A percentile compares a stretch with the other conserved stretches of the same genome.
Conservation (phyloP, 2,888 invertebrate genomes). For the Trissolcus japonicus region DNA sequence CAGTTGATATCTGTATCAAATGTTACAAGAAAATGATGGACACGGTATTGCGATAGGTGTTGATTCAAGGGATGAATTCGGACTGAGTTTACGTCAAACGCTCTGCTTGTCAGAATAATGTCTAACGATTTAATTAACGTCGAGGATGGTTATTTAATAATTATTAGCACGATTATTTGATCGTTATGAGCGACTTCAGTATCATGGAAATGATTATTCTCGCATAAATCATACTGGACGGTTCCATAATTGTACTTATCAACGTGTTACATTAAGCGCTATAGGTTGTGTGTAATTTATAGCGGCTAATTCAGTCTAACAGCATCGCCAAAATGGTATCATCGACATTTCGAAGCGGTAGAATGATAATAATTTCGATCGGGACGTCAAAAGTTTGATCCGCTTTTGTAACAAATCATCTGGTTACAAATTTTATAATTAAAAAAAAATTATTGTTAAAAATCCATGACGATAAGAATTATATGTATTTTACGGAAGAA, state of each 20-base stretch:
- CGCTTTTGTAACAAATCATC: neutral
- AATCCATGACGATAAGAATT: no score
- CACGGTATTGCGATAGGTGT: slow-evolving; percentile 12
- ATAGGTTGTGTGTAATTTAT: neutral
- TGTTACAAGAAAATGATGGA: slow-evolving; percentile 36
- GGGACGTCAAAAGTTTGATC: neutral
- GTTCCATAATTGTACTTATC: slow-evolving; percentile 4
- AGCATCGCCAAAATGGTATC: neutral
- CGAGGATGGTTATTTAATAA: neutral
- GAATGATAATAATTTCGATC: no score
- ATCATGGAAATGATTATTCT: slow-evolving; percentile 10
- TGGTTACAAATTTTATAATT: no score
- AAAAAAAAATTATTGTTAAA: no score
- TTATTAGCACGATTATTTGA: slow-evolving; percentile 25
- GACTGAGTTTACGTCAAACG: slow-evolving; percentile 12
- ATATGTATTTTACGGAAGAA: no score
- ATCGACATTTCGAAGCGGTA: neutral
- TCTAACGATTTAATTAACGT: slow-evolving; percentile 18
- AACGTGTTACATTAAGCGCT: neutral
- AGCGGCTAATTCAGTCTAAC: neutral
- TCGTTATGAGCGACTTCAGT: slow-evolving; percentile 4
- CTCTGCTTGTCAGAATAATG: slow-evolving; percentile 15
- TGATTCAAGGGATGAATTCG: slow-evolving; percentile 12
- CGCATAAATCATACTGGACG: slow-evolving; percentile 1
- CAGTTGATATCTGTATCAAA: slow-evolving; percentile 19